Conservation (phyloP, 2,888 invertebrate genomes). For the Drosophila silvestris region DNA sequence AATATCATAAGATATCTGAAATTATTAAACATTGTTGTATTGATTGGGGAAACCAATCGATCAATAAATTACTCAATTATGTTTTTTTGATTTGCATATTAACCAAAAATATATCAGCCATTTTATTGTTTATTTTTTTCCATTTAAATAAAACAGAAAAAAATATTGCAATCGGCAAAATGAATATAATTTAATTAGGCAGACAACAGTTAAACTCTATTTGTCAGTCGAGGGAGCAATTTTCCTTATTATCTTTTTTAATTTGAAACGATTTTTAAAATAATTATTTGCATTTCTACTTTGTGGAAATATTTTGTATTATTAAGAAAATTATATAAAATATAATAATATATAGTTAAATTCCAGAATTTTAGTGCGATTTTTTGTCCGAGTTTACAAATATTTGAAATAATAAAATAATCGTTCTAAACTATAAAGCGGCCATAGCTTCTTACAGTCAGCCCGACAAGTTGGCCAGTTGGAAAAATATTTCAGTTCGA, state of each 20-base stretch:
- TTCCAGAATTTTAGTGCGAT: neutral
- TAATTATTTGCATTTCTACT: neutral
- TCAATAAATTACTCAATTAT: neutral
- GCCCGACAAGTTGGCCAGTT: neutral
- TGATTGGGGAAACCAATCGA: neutral
- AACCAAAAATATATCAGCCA: neutral
- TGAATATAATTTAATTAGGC: neutral
- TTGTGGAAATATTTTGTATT: neutral
- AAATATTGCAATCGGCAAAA: neutral
- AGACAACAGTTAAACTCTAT: neutral
- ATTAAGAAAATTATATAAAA: neutral
- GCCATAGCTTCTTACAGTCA: neutral
- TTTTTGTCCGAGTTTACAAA: neutral
- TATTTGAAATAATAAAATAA: neutral
- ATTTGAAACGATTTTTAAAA: neutral
- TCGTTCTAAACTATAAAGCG: neutral
- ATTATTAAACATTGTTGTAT: neutral
- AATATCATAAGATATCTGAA: neutral
- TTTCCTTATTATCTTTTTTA: neutral
- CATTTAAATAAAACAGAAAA: neutral
- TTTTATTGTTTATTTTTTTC: neutral
- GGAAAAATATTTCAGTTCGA: neutral
- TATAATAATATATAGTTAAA: neutral
- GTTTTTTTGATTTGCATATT: neutral
- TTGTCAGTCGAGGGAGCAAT: accelerated